phyloP scores from a whole-genome alignment of 2,113 vertebrate genomes.

The Lates calcarifer region DNA sequence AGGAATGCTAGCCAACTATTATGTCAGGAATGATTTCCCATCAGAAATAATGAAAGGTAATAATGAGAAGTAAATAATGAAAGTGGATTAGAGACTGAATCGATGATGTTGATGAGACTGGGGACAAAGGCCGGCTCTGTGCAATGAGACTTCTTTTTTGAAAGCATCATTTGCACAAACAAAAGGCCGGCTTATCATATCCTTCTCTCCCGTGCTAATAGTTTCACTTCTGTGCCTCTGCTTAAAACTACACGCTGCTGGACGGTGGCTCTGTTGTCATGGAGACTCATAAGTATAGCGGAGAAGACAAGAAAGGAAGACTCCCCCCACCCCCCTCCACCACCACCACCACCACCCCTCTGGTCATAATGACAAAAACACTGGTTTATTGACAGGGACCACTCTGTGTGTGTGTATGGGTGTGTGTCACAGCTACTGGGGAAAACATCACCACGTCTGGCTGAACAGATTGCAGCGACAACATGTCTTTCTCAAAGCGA shows the following conservation, averaged over 20 bases:
- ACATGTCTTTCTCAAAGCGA: conserved; percentile 31
- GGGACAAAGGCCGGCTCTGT: conserved; percentile 23
- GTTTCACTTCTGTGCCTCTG: conserved; percentile 61
- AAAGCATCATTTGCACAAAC: conserved; percentile 23
- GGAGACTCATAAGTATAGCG: conserved; percentile 77
- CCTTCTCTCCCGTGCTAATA: conserved; percentile 19
- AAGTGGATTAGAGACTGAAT: conserved; percentile 21
- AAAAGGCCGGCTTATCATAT: conserved; percentile 27
- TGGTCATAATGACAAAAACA: conserved; percentile 60
- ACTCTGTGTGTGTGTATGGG: conserved; percentile 41
- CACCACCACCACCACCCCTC: too few relatives aligned
- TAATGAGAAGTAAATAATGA: conserved; percentile 5
- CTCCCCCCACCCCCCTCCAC: not conserved
- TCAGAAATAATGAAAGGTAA: conserved; percentile 19
- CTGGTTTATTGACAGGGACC: conserved; percentile 57
- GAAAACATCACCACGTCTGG: conserved; percentile 45
- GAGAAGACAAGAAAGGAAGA: conserved; percentile 55
- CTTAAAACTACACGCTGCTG: conserved; percentile 62
- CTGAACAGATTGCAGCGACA: conserved; percentile 48
- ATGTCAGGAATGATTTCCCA: conserved; percentile 27
- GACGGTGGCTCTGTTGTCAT: conserved; percentile 78
- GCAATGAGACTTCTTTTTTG: not conserved
- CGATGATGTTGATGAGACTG: conserved; percentile 27
- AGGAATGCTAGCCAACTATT: conserved; percentile 6
- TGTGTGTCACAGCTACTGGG: conserved; percentile 49